These are phyloP conservation scores for Chrysodeixis includens DNA, from an alignment of 2,888 invertebrate genomes.

Conservation along the genomic window DNA sequence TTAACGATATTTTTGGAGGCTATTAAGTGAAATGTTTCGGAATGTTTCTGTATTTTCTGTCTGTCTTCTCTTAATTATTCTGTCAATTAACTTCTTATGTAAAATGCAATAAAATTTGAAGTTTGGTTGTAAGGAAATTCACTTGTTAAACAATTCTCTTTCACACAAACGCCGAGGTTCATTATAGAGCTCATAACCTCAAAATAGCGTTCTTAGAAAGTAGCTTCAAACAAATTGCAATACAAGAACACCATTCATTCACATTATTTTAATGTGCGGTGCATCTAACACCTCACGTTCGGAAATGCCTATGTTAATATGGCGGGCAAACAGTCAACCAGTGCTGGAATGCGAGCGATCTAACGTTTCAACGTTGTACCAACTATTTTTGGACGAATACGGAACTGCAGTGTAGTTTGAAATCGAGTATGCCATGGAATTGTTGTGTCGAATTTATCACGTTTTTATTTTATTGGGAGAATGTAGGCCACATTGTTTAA, in stretches of 20 bases:
- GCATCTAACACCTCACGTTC: constrained; percentile 58
- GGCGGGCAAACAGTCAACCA: constrained; percentile 67
- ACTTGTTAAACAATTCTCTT: neutral
- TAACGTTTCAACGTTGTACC: constrained; percentile 54
- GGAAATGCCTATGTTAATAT: constrained; percentile 66
- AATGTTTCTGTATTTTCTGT: constrained; percentile 1
- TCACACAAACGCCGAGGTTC: neutral
- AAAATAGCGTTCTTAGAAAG: constrained; percentile 29
- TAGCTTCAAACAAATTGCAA: constrained; percentile 34
- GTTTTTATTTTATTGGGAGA: constrained; percentile 51
- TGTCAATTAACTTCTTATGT: constrained; percentile 1
- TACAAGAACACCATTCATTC: constrained; percentile 53
- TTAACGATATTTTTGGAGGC: constrained; percentile 36
- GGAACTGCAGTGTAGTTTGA: constrained; percentile 68
- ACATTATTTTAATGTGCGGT: constrained; percentile 30
- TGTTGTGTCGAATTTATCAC: constrained; percentile 60
- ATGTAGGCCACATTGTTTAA: constrained; percentile 46
- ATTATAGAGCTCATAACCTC: neutral
- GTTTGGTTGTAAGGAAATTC: neutral
- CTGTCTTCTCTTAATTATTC: constrained; percentile 4
- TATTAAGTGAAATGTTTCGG: constrained; percentile 19
- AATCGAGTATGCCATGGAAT: constrained; percentile 58
- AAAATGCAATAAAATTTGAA: neutral
- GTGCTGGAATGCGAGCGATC: constrained; percentile 74
- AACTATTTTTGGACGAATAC: constrained; percentile 80